Percentiles rank a stretch among this genome's conserved stretches.
Conservation (phyloP, 2,113 vertebrate species). For the Rhizomys pruinosus region DNA sequence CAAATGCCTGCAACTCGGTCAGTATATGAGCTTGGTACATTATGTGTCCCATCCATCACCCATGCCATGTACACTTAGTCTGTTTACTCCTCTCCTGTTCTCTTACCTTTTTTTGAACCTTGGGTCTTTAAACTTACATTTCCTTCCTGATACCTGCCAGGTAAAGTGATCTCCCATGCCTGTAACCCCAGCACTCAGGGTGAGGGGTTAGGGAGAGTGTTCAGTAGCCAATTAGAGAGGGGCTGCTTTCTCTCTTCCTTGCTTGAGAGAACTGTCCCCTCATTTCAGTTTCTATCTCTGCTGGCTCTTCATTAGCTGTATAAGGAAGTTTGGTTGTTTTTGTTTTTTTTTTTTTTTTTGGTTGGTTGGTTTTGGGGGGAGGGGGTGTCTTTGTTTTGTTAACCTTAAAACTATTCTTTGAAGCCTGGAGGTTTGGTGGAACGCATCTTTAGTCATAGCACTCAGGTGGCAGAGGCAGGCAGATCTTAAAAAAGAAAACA, state of each 20-base stretch:
- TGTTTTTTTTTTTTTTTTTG: too few species aligned
- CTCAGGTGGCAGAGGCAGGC: too few species aligned
- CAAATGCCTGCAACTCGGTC: conserved; percentile 90
- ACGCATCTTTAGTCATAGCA: too few species aligned
- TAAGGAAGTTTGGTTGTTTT: background rate
- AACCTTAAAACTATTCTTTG: background rate
- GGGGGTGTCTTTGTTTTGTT: too few species aligned
- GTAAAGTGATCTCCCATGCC: background rate
- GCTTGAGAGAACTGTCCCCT: background rate
- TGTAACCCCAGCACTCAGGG: background rate
- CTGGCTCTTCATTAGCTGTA: background rate
- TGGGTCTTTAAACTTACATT: background rate
- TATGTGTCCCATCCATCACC: background rate
- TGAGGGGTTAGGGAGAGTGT: too few species aligned
- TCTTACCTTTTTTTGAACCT: background rate
- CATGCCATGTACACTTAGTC: too few species aligned
- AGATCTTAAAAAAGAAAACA: too few species aligned
- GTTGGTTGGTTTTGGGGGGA: too few species aligned
- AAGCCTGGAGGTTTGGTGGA: too few species aligned
- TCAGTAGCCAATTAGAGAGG: background rate
- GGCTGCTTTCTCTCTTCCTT: background rate
- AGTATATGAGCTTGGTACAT: conserved; percentile 64
- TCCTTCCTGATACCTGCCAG: background rate
- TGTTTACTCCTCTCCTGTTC: background rate
- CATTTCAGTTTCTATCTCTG: background rate